Conservation (phyloP, 2,888 invertebrate genomes). For the Synanthedon myopaeformis region DNA sequence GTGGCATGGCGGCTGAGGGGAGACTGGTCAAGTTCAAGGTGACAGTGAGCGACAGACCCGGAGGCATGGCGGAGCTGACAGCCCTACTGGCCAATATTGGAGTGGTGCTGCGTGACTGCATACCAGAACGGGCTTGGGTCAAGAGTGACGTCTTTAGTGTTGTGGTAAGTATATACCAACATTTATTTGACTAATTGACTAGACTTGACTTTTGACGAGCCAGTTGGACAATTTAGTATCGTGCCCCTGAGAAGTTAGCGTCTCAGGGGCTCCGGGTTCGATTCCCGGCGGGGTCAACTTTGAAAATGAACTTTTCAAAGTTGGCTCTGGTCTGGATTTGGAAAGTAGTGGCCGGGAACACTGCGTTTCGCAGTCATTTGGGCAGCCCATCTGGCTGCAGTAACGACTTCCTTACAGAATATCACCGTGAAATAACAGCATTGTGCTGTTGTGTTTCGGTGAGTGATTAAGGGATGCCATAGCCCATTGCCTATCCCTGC, state of each 20-base stretch:
- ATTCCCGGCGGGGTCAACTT: too few relatives aligned
- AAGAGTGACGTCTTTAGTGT: slow-evolving; percentile 83
- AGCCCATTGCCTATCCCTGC: too few relatives aligned
- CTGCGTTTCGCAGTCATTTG: too few relatives aligned
- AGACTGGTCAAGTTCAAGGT: slow-evolving; percentile 71
- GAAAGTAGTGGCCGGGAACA: too few relatives aligned
- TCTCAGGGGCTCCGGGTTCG: not conserved
- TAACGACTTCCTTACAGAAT: too few relatives aligned
- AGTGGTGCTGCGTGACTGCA: slow-evolving; percentile 90
- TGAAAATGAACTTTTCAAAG: too few relatives aligned
- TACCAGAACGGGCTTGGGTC: slow-evolving; percentile 95
- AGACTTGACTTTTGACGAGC: not conserved
- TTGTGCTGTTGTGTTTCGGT: too few relatives aligned
- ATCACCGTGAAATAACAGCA: too few relatives aligned
- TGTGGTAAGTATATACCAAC: slow-evolving; percentile 30
- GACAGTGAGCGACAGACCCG: slow-evolving; percentile 85
- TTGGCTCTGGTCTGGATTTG: too few relatives aligned
- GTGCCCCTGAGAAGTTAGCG: too few relatives aligned
- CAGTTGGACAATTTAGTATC: not conserved
- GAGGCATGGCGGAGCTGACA: slow-evolving; percentile 88
- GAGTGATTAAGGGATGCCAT: too few relatives aligned
- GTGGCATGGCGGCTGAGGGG: slow-evolving; percentile 92
- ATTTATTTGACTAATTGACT: not conserved
- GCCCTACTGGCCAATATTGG: slow-evolving; percentile 78
- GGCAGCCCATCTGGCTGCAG: too few relatives aligned